A percentile compares a stretch with the other conserved stretches of the same genome.
phyloP scores from a whole-genome alignment of 2,113 vertebrate species.

The Delphinapterus leucas region DNA sequence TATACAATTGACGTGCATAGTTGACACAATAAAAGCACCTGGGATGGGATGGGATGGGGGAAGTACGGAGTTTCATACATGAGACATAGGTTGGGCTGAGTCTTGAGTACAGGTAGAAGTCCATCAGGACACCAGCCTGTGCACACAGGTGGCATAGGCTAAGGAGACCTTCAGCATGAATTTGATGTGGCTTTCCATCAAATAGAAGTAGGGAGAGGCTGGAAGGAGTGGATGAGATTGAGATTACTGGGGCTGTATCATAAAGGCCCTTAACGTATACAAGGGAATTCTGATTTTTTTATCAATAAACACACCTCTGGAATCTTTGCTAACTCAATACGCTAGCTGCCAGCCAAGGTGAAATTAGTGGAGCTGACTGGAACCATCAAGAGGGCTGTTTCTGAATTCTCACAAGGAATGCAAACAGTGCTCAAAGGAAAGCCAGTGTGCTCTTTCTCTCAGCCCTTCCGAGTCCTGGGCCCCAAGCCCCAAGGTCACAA shows the following conservation, averaged over 20 bases:
- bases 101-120: neutral
- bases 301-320: neutral
- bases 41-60: neutral
- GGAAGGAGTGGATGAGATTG: neutral
- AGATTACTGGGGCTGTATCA: neutral
- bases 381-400: neutral
- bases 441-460: neutral
- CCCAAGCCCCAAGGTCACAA: neutral
- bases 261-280: neutral
- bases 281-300: neutral
- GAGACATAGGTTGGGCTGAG: neutral
- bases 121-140: neutral
- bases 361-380: neutral
- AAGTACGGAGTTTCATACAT: neutral
- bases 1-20: neutral
- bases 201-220: neutral
- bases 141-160: neutral
- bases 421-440: neutral
- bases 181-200: neutral
- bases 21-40: neutral
- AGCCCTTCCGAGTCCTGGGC: neutral
- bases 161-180: neutral
- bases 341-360: neutral
- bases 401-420: neutral
- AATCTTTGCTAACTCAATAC: neutral